A percentile compares a stretch with the other conserved stretches of the same genome.
phyloP scores from a whole-genome alignment of 2,797 vertebrate genomes.

The Geotrypetes seraphini region DNA sequence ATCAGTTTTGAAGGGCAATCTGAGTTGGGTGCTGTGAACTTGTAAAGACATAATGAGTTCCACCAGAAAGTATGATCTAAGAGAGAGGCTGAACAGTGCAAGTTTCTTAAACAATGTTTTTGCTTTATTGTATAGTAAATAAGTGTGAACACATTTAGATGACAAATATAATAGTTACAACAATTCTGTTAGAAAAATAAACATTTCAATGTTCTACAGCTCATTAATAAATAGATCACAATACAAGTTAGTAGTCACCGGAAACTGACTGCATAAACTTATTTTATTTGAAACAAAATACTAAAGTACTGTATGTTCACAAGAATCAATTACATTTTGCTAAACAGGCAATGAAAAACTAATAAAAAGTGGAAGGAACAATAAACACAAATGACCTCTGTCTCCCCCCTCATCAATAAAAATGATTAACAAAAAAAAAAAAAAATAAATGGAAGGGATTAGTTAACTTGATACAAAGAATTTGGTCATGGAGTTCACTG shows the following conservation, averaged over 20 bases:
- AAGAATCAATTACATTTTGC: constrained; percentile 35
- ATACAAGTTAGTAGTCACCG: constrained; percentile 62
- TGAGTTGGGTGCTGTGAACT: no score
- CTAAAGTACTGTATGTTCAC: constrained; percentile 30
- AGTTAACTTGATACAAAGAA: not conserved
- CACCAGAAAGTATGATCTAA: no score
- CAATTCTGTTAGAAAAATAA: constrained; percentile 68
- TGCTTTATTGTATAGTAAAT: not conserved
- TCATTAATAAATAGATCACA: constrained; percentile 65
- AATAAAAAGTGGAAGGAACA: constrained; percentile 18
- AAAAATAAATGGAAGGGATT: no score
- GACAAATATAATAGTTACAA: constrained; percentile 42
- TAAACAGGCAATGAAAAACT: constrained; percentile 30
- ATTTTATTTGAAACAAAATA: constrained; percentile 37
- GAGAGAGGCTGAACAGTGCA: no score
- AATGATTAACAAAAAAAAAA: no score
- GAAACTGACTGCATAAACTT: constrained; percentile 45
- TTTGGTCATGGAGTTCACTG: not conserved
- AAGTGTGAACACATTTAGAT: not conserved
- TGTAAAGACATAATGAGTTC: no score
- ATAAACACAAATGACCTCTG: no score
- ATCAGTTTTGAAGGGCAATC: no score
- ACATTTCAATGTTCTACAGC: constrained; percentile 54
- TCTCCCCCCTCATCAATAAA: no score
- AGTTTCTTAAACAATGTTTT: not conserved